Conservation (phyloP, 1,140 invertebrate species). For the Penaeus vannamei region DNA sequence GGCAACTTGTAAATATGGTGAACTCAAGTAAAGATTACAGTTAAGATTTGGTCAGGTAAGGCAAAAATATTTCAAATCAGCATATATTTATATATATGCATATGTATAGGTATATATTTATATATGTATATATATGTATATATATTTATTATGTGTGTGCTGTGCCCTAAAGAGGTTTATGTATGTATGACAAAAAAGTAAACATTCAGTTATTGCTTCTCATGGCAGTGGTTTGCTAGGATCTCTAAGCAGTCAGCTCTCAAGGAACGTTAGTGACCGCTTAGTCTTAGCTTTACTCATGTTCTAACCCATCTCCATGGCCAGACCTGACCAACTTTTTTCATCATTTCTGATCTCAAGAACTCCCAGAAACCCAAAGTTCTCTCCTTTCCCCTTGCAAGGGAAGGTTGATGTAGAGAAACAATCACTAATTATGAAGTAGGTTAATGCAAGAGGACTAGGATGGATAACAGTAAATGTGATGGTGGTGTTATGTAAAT, state of each 20-base stretch:
- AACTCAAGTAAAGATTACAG: conserved; percentile 1
- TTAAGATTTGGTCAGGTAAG: conserved; percentile 5
- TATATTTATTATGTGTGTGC: background rate
- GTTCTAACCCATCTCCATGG: background rate
- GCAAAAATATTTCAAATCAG: background rate
- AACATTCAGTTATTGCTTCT: too few species aligned
- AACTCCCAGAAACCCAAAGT: background rate
- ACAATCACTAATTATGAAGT: background rate
- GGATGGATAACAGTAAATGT: background rate
- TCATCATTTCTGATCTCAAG: conserved; percentile 27
- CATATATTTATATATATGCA: conserved; percentile 12
- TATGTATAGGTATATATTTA: too few species aligned
- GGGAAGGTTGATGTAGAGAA: conserved; percentile 38
- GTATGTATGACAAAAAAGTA: too few species aligned
- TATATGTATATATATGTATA: conserved; percentile 18
- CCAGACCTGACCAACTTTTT: too few species aligned
- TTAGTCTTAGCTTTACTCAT: background rate
- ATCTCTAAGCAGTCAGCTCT: too few species aligned
- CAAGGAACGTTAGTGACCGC: too few species aligned
- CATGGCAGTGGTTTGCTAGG: too few species aligned
- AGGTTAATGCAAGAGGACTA: background rate
- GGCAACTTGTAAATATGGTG: background rate
- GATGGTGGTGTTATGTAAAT: too few species aligned
- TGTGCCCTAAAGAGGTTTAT: too few species aligned
- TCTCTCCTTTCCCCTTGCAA: conserved; percentile 30